Conservation (phyloP, 2,888 invertebrate genomes). For the Tetrapedia diversipes region DNA sequence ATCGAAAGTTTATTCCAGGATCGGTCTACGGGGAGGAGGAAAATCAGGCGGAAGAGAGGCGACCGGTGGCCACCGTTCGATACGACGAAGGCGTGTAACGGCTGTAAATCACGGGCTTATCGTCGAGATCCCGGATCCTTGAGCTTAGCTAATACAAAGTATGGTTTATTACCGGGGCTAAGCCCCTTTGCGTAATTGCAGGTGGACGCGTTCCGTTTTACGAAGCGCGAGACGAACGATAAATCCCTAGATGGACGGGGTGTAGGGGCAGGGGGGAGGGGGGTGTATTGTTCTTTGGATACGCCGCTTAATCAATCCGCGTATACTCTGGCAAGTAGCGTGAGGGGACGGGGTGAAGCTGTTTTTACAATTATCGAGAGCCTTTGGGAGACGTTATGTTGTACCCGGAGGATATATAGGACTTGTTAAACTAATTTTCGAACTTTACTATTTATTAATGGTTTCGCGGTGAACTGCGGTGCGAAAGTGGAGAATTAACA, state of each 20-base stretch:
- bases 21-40: not conserved
- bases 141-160: slow-evolving; percentile 58
- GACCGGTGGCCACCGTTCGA: not conserved
- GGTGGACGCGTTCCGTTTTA: slow-evolving; percentile 30
- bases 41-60: not conserved
- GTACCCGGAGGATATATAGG: not conserved
- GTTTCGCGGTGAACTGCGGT: no score
- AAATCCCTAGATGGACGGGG: slow-evolving; percentile 11
- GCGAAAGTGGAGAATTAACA: no score
- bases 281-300: not conserved
- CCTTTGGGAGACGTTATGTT: no score
- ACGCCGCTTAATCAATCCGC: slow-evolving; percentile 33
- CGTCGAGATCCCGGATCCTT: slow-evolving; percentile 43
- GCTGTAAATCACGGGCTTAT: slow-evolving; percentile 59
- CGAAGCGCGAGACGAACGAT: slow-evolving; percentile 20
- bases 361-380: no score
- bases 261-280: no score
- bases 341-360: no score
- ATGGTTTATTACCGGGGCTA: slow-evolving; percentile 53
- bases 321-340: not conserved
- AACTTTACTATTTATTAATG: no score
- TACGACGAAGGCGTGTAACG: slow-evolving; percentile 33
- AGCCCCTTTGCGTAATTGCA: slow-evolving; percentile 52
- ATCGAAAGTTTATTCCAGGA: slow-evolving; percentile 1
- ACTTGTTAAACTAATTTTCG: no score